Evolutionary conservation across 1,140 invertebrate genomes (phyloP).

Genomic region (Listronotus oregonensis): DNA sequence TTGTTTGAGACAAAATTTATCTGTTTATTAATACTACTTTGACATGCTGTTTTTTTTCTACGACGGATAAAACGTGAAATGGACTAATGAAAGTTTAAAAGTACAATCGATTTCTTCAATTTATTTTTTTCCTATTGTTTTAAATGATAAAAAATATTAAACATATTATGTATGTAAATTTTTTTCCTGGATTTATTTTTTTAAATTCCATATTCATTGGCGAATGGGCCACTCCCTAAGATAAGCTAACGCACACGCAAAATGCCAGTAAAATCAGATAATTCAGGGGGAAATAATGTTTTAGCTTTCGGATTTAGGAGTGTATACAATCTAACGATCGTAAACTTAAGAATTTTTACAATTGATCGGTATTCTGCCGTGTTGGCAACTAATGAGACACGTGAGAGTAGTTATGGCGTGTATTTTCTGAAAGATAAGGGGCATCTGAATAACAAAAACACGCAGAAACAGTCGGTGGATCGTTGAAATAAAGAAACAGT

Average conservation of each 20-base stretch:
- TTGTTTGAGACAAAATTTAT: too few species aligned
- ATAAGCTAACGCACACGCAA: slow-evolving; percentile 14
- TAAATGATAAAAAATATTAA: too few species aligned
- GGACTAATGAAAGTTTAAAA: too few species aligned
- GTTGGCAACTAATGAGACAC: slow-evolving; percentile 27
- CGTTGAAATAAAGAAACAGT: too few species aligned
- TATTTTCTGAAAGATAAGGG: slow-evolving; percentile 26
- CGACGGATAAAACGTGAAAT: too few species aligned
- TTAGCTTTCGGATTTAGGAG: slow-evolving; percentile 29
- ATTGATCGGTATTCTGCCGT: slow-evolving; percentile 8
- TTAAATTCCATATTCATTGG: slow-evolving; percentile 8
- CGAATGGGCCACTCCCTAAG: background rate
- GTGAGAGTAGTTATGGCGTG: slow-evolving; percentile 28
- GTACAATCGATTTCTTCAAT: too few species aligned
- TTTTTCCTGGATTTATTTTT: too few species aligned
- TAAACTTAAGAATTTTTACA: slow-evolving; percentile 24
- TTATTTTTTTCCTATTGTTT: too few species aligned
- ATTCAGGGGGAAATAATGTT: slow-evolving; percentile 24
- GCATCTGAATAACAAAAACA: slow-evolving; percentile 20
- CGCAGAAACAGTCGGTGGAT: too few species aligned
- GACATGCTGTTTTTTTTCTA: too few species aligned
- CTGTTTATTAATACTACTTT: too few species aligned
- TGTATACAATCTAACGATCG: slow-evolving; percentile 25
- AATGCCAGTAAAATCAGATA: slow-evolving; percentile 21
- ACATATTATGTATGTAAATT: too few species aligned